Conservation (phyloP, 2,888 invertebrate species). For the Stramonita haemastoma region DNA sequence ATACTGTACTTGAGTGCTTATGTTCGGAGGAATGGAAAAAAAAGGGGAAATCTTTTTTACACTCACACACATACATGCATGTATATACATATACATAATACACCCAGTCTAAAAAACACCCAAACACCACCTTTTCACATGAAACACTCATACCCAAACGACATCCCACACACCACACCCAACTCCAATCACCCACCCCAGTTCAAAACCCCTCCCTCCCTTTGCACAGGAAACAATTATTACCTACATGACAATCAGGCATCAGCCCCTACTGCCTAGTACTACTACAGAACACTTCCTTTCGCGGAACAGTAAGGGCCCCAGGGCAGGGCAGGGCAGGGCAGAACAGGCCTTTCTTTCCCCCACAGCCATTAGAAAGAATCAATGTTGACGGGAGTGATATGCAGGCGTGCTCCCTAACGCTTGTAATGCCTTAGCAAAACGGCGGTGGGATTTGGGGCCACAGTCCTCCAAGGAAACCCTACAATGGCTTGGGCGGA, state of each 20-base stretch:
- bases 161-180: neutral
- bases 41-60: too few species aligned
- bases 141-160: neutral
- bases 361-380: slow-evolving; percentile 36
- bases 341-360: neutral
- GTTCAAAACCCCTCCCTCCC: neutral
- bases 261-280: neutral
- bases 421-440: slow-evolving; percentile 34
- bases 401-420: slow-evolving; percentile 30
- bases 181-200: neutral
- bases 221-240: neutral
- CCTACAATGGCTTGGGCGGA: slow-evolving; percentile 1
- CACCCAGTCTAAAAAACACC: too few species aligned
- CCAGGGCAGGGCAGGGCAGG: neutral
- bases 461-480: neutral
- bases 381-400: slow-evolving; percentile 35
- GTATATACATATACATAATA: too few species aligned
- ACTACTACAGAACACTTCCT: neutral
- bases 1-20: too few species aligned
- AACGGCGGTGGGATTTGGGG: slow-evolving; percentile 4
- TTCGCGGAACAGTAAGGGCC: neutral
- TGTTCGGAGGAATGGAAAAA: too few species aligned
- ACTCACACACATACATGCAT: too few species aligned
- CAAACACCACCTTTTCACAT: neutral
- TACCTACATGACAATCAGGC: neutral